Evolutionary conservation across 2,797 vertebrate species (phyloP).

Genomic region (Molossus molossus): DNA sequence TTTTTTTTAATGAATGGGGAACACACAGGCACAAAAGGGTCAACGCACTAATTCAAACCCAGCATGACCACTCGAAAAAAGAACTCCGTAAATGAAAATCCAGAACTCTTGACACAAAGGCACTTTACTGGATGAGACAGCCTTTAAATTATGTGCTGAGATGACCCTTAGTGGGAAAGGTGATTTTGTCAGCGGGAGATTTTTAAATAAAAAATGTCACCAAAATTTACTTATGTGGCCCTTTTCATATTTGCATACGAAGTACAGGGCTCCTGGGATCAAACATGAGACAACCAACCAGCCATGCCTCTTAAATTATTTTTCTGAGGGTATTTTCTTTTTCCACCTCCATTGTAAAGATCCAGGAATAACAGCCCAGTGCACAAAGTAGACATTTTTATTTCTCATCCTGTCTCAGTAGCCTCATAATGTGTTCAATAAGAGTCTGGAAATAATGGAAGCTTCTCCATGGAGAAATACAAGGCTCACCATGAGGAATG

Average conservation of each 20-base stretch:
- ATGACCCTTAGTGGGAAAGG: constrained; percentile 70
- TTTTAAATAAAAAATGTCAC: constrained; percentile 76
- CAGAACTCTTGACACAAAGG: constrained; percentile 65
- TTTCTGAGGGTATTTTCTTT: constrained; percentile 80
- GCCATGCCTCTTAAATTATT: constrained; percentile 78
- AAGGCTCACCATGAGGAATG: constrained; percentile 18
- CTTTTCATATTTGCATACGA: constrained; percentile 78
- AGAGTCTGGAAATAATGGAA: constrained; percentile 83
- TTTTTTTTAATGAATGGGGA: constrained; percentile 56
- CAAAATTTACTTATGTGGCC: constrained; percentile 67
- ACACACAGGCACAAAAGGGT: constrained; percentile 69
- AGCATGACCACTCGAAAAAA: constrained; percentile 68
- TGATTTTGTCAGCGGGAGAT: constrained; percentile 74
- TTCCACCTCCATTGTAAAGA: constrained; percentile 79
- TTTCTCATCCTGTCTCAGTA: constrained; percentile 79
- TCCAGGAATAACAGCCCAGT: constrained; percentile 78
- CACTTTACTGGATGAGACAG: constrained; percentile 32
- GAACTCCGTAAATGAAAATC: constrained; percentile 72
- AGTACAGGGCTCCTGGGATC: constrained; percentile 71
- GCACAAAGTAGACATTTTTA: constrained; percentile 80
- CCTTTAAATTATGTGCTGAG: constrained; percentile 58
- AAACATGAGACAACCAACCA: constrained; percentile 75
- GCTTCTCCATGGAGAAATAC: constrained; percentile 75
- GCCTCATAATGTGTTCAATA: constrained; percentile 76
- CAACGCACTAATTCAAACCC: constrained; percentile 60